phyloP scores from a whole-genome alignment of 2,113 vertebrate genomes.

The Cynoglossus semilaevis region DNA sequence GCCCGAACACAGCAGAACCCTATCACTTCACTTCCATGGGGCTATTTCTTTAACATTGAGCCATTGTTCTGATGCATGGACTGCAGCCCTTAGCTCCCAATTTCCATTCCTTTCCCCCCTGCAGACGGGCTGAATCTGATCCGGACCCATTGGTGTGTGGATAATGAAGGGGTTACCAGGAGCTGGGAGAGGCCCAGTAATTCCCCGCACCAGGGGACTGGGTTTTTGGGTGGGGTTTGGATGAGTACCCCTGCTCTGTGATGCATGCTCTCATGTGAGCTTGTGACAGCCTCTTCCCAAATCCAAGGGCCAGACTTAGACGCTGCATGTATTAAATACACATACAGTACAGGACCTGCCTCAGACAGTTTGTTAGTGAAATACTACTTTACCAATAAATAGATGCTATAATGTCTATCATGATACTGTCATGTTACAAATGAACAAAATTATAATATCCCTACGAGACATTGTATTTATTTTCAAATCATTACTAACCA shows the following conservation, averaged over 20 bases:
- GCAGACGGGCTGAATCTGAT: slow-evolving; percentile 77
- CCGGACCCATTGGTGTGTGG: slow-evolving; percentile 82
- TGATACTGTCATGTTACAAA: not conserved
- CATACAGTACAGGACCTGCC: slow-evolving; percentile 47
- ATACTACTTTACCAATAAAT: slow-evolving; percentile 22
- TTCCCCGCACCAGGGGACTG: slow-evolving; percentile 78
- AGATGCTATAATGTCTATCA: slow-evolving; percentile 21
- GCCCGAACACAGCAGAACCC: slow-evolving; percentile 42
- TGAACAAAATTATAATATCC: too few relatives aligned
- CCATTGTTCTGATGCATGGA: slow-evolving; percentile 78
- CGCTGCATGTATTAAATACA: slow-evolving; percentile 65
- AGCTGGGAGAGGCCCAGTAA: slow-evolving; percentile 82
- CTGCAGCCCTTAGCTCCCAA: slow-evolving; percentile 68
- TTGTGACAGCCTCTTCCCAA: slow-evolving; percentile 76
- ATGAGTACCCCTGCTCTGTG: slow-evolving; percentile 79
- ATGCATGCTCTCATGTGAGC: slow-evolving; percentile 80
- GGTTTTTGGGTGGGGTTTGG: slow-evolving; percentile 80
- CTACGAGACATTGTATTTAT: too few relatives aligned
- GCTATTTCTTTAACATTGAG: slow-evolving; percentile 72
- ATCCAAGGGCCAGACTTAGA: slow-evolving; percentile 72
- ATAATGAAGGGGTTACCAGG: slow-evolving; percentile 83
- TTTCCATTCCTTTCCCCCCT: slow-evolving; percentile 72
- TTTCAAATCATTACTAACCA: too few relatives aligned
- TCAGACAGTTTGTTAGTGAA: slow-evolving; percentile 37
- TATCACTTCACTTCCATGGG: slow-evolving; percentile 59